A percentile compares a stretch with the other conserved stretches of the same genome.
Evolutionary conservation across 2,888 invertebrate genomes (phyloP).

Genomic region (Gonocerus acuteangulatus): DNA sequence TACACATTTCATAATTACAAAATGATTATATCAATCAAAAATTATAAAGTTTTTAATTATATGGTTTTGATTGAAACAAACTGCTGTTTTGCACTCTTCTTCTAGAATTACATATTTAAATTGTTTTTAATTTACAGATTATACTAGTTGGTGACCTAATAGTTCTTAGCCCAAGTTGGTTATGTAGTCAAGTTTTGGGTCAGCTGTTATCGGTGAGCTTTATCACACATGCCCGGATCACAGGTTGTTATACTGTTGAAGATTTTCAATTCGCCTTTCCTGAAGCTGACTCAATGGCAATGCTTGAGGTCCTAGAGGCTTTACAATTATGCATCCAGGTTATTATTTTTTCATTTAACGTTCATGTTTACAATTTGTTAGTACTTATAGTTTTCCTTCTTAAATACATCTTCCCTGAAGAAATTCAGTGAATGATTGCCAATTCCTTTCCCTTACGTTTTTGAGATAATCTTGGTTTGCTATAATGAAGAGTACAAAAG

Average conservation of each 20-base stretch:
- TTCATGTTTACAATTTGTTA: neutral
- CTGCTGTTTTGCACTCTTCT: too few relatives aligned
- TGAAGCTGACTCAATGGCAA: constrained; percentile 59
- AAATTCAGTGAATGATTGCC: too few relatives aligned
- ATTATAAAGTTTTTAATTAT: too few relatives aligned
- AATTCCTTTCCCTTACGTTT: too few relatives aligned
- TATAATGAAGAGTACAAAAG: too few relatives aligned
- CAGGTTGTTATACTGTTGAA: constrained; percentile 63
- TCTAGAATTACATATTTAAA: too few relatives aligned
- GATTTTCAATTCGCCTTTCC: constrained; percentile 66
- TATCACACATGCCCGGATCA: constrained; percentile 49
- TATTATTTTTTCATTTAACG: constrained; percentile 29
- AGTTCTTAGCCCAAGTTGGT: constrained; percentile 59
- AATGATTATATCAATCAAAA: too few relatives aligned
- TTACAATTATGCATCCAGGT: constrained; percentile 60
- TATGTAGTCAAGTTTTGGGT: constrained; percentile 59
- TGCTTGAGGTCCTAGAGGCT: constrained; percentile 61
- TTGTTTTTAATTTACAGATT: constrained; percentile 44
- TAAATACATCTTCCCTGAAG: too few relatives aligned
- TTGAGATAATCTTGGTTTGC: too few relatives aligned
- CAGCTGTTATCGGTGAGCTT: constrained; percentile 55
- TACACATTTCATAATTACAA: too few relatives aligned
- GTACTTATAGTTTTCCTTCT: neutral
- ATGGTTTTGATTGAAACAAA: too few relatives aligned
- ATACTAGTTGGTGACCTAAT: constrained; percentile 57